phyloP scores from a whole-genome alignment of 2,888 invertebrate species.

The Icerya purchasi region DNA sequence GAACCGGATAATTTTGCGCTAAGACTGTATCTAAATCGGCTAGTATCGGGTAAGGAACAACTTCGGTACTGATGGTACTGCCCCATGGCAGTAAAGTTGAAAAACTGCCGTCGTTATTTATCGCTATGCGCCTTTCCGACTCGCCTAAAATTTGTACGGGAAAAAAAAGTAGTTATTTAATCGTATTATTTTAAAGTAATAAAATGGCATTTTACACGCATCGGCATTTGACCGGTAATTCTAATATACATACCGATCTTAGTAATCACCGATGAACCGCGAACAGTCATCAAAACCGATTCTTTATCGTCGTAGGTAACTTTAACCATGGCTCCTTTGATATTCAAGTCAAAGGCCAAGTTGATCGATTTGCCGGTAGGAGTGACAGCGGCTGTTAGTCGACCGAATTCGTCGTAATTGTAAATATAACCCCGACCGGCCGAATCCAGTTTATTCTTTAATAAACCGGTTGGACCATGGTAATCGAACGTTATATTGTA shows the following conservation, averaged over 20 bases:
- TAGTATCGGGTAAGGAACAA: slow-evolving; percentile 70
- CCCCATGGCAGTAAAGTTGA: slow-evolving; percentile 63
- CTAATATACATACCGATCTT: slow-evolving; percentile 44
- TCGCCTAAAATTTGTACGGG: slow-evolving; percentile 41
- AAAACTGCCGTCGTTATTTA: slow-evolving; percentile 63
- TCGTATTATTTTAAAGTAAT: no score
- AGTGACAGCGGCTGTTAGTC: slow-evolving; percentile 72
- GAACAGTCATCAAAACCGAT: slow-evolving; percentile 65
- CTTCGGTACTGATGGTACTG: slow-evolving; percentile 71
- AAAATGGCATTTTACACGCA: no score
- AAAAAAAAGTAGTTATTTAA: no score
- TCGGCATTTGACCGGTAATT: no score
- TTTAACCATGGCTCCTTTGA: slow-evolving; percentile 72
- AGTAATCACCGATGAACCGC: slow-evolving; percentile 64
- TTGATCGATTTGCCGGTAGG: slow-evolving; percentile 87
- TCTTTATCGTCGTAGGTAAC: slow-evolving; percentile 63
- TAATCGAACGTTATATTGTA: slow-evolving; percentile 87
- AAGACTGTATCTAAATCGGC: slow-evolving; percentile 70
- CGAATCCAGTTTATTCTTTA: slow-evolving; percentile 72
- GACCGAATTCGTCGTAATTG: slow-evolving; percentile 84
- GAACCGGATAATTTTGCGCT: slow-evolving; percentile 79
- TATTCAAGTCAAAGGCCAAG: slow-evolving; percentile 67
- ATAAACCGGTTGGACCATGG: slow-evolving; percentile 66
- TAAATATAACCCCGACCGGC: slow-evolving; percentile 80
- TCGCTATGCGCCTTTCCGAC: slow-evolving; percentile 56